phyloP scores from a whole-genome alignment of 2,113 vertebrate genomes.

The Arenaria interpres region DNA sequence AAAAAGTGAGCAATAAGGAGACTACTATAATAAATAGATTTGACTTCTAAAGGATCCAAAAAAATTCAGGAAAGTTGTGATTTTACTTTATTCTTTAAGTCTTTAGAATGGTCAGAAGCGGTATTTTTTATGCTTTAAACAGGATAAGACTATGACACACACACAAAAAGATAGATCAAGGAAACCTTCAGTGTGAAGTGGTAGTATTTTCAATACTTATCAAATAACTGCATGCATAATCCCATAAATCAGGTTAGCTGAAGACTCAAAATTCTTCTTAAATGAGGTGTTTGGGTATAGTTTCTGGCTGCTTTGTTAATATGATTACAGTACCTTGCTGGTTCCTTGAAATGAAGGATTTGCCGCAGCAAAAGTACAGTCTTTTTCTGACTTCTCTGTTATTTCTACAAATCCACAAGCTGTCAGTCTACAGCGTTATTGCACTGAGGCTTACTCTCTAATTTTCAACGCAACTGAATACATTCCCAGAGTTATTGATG shows the following conservation, averaged over 20 bases:
- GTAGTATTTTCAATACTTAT: slow-evolving; percentile 67
- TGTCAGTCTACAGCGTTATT: slow-evolving; percentile 71
- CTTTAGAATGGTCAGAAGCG: slow-evolving; percentile 25
- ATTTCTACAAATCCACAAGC: slow-evolving; percentile 80
- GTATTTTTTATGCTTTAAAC: slow-evolving; percentile 63
- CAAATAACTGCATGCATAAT: slow-evolving; percentile 73
- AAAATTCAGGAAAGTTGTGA: slow-evolving; percentile 32
- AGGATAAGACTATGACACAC: slow-evolving; percentile 61
- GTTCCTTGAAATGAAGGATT: slow-evolving; percentile 69
- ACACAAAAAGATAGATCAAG: slow-evolving; percentile 57
- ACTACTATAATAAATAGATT: slow-evolving; percentile 56
- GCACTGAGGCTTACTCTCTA: slow-evolving; percentile 71
- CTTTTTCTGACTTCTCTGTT: slow-evolving; percentile 70
- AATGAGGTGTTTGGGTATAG: slow-evolving; percentile 68
- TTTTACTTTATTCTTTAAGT: slow-evolving; percentile 40
- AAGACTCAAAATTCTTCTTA: slow-evolving; percentile 66
- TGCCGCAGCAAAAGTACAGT: slow-evolving; percentile 54
- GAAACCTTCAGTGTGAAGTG: slow-evolving; percentile 49
- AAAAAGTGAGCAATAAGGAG: slow-evolving; percentile 29
- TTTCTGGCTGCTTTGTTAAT: slow-evolving; percentile 74
- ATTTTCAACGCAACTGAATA: slow-evolving; percentile 76
- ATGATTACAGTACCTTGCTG: slow-evolving; percentile 72
- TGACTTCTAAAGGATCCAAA: slow-evolving; percentile 34
- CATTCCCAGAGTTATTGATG: slow-evolving; percentile 73
- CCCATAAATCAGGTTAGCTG: slow-evolving; percentile 70